These are phyloP conservation scores for Tachyglossus aculeatus DNA, from an alignment of 2,797 vertebrate genomes.

Conservation along the genomic window DNA sequence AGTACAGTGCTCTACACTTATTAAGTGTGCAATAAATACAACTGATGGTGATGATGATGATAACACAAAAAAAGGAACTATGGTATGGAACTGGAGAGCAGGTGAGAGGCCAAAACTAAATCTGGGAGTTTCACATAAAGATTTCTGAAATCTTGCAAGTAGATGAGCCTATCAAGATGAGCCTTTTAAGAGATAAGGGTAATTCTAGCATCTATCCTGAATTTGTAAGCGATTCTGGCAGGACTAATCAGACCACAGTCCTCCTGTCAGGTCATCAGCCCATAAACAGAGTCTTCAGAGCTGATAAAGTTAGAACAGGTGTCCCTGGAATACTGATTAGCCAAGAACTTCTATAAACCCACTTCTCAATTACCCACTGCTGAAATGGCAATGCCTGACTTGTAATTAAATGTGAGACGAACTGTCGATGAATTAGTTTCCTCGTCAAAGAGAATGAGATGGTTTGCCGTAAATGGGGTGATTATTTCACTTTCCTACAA, in stretches of 20 bases:
- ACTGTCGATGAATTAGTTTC: constrained; percentile 11
- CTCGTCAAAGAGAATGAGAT: constrained; percentile 36
- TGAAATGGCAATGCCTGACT: constrained; percentile 34
- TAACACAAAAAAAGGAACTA: too few relatives aligned
- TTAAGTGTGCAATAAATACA: too few relatives aligned
- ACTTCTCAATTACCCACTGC: constrained; percentile 24
- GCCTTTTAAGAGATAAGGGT: too few relatives aligned
- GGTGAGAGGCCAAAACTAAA: too few relatives aligned
- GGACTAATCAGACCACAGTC: neutral
- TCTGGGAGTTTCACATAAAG: too few relatives aligned
- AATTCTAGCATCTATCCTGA: neutral
- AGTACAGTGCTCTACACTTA: too few relatives aligned
- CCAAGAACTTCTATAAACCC: constrained; percentile 24
- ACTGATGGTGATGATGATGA: too few relatives aligned
- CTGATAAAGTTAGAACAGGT: neutral
- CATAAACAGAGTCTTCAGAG: constrained; percentile 29
- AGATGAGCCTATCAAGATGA: too few relatives aligned
- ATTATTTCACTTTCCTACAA: constrained; percentile 13
- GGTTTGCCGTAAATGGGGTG: constrained; percentile 9
- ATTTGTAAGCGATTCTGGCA: neutral
- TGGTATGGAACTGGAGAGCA: too few relatives aligned
- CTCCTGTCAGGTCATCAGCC: neutral
- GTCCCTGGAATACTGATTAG: constrained; percentile 1
- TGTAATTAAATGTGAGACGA: constrained; percentile 30
- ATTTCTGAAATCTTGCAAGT: too few relatives aligned